These are phyloP conservation scores for Caenorhabditis parvicauda DNA, from an alignment of 2,888 invertebrate species.

Conservation along the genomic window DNA sequence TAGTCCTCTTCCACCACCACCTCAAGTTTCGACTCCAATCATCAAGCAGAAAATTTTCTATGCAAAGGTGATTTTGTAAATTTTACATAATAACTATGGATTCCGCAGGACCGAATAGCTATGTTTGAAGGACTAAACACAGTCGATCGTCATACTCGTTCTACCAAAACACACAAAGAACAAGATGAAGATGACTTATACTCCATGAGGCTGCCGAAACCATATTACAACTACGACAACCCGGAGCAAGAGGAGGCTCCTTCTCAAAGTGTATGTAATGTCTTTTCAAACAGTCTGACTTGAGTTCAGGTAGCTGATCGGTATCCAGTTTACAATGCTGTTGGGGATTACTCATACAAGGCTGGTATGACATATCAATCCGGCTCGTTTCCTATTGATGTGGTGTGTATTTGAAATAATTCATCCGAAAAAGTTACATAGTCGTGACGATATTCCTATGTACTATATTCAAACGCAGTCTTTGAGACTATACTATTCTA, in stretches of 20 bases:
- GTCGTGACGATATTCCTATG: too few species aligned
- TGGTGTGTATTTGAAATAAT: conserved; percentile 14
- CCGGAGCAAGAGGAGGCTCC: neutral
- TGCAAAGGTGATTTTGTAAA: conserved; percentile 16
- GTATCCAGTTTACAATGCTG: conserved; percentile 39
- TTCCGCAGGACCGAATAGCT: conserved; percentile 23
- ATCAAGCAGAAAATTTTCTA: conserved; percentile 37
- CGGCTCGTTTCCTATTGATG: conserved; percentile 40
- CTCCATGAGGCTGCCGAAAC: neutral
- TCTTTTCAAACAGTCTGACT: too few species aligned
- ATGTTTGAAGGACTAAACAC: conserved; percentile 36
- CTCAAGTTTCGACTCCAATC: conserved; percentile 20
- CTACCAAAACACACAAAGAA: neutral
- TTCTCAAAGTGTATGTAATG: too few species aligned
- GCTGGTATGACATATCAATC: conserved; percentile 34
- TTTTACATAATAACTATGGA: neutral
- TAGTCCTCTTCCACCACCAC: conserved; percentile 22
- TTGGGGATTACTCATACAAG: conserved; percentile 32
- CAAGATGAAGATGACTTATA: neutral
- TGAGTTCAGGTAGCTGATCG: conserved; percentile 18
- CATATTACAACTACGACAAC: conserved; percentile 3
- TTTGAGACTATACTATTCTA: too few species aligned
- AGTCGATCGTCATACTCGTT: conserved; percentile 12
- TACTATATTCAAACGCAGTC: too few species aligned
- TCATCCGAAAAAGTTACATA: neutral